Evolutionary conservation across 1,140 invertebrate genomes (phyloP), one percentile per base, ranked within the genome.

Genomic region (Rhysida immarginata): DNA sequence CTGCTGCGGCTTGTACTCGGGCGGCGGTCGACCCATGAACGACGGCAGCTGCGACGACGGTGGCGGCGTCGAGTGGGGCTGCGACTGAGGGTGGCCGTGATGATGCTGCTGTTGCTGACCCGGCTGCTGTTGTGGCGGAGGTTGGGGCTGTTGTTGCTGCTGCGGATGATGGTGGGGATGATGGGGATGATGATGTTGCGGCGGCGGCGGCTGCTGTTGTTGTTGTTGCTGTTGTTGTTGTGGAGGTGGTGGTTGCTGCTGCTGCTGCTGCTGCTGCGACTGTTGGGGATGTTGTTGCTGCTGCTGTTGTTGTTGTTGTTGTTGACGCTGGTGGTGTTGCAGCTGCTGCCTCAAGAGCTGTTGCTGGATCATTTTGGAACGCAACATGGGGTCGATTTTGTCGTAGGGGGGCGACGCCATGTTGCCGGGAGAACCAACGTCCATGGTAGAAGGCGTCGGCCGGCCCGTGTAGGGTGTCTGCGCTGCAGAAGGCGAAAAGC

Each of bases 401-500:
- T 51, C 49, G 20, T 16, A 51, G 2, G 49, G 26, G 24, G 49
- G 49, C 20, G 49, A 16, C 20, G 13, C 8, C 44, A 46, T 46
- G 8, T 20, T 20, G 11, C 44, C 44, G 18, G 44, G 16, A 11
- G 35, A 11, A 41, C n/a, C 35, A 11, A 41, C n/a, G 35, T 41
- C n/a, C n/a, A n/a, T n/a, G n/a, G n/a, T n/a, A n/a, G n/a, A n/a
- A 35, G 29, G 29, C 29, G 29, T 35, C 16, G 29, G 29, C 5
- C 5, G 5, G 44, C 8, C n/a, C 44, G 20, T 46, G 20, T 20
- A 8, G 8, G 44, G 23, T 65, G 43, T 8, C 29, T 35, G 29
- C 29, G 5, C 5, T 35, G 29, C 74, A 44, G 75, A 62, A 58
- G 87, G 84, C 3, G 82, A 82, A 64, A 89, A 85, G 65, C 86